phyloP scores from a whole-genome alignment of 1,140 invertebrate species.

The Hirudo medicinalis region DNA sequence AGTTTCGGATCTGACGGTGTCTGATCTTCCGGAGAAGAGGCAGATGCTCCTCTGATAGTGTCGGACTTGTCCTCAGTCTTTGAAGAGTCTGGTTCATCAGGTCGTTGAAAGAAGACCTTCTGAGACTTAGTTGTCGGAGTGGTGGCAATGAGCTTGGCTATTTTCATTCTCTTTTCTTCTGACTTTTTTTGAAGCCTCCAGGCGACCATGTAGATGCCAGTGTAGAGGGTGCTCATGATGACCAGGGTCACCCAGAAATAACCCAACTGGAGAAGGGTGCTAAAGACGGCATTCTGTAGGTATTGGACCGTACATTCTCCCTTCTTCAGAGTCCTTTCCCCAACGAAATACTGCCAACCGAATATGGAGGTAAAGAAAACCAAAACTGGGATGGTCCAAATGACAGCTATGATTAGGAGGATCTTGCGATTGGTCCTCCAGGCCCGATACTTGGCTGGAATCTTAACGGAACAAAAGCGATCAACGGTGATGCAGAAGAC shows the following conservation, averaged over 20 bases:
- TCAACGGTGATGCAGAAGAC: slow-evolving; percentile 96
- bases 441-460: slow-evolving; percentile 86
- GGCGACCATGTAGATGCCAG: slow-evolving; percentile 92
- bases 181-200: slow-evolving; percentile 96
- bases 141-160: slow-evolving; percentile 27
- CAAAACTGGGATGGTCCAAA: slow-evolving; percentile 90
- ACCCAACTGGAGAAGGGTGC: slow-evolving; percentile 85
- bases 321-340: slow-evolving; percentile 53
- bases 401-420: slow-evolving; percentile 67
- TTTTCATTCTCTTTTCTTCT: slow-evolving; percentile 52
- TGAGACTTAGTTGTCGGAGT: slow-evolving; percentile 7
- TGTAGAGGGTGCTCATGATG: slow-evolving; percentile 58
- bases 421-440: slow-evolving; percentile 91
- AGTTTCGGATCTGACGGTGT: no score
- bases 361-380: slow-evolving; percentile 97
- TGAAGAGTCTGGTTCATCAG: no score
- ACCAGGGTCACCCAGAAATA: slow-evolving; percentile 85
- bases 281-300: slow-evolving; percentile 90
- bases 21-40: no score
- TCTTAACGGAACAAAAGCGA: slow-evolving; percentile 96
- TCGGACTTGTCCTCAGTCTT: no score
- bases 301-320: slow-evolving; percentile 94
- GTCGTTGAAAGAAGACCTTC: neutral
- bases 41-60: no score
- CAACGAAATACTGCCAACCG: slow-evolving; percentile 95